These are phyloP conservation scores for Cordylochernes scorpioides DNA, from an alignment of 2,888 invertebrate genomes.

Conservation along the genomic window DNA sequence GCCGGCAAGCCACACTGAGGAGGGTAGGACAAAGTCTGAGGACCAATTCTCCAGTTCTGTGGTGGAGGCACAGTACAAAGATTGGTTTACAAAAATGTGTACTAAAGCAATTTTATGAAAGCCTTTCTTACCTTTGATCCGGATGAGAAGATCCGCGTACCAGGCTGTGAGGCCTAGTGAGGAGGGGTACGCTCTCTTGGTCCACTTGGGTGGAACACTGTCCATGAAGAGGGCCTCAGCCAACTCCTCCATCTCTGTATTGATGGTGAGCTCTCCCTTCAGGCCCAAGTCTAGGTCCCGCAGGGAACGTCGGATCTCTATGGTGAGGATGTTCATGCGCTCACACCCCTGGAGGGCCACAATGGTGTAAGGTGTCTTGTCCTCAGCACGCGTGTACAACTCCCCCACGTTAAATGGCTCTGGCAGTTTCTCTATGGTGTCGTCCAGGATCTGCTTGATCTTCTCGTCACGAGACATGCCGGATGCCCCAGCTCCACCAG, in stretches of 20 bases:
- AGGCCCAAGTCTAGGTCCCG: conserved; percentile 74
- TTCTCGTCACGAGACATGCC: too few relatives aligned
- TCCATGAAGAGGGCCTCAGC: conserved; percentile 75
- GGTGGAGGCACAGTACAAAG: too few relatives aligned
- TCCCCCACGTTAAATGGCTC: conserved; percentile 88
- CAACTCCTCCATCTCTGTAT: conserved; percentile 81
- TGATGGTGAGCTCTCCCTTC: conserved; percentile 84
- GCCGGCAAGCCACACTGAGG: conserved; percentile 85
- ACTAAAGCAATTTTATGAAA: too few relatives aligned
- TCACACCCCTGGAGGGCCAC: conserved; percentile 65
- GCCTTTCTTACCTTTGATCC: conserved; percentile 33
- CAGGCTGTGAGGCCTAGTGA: conserved; percentile 58
- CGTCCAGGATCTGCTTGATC: conserved; percentile 80
- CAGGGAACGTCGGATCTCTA: conserved; percentile 64
- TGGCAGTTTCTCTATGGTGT: conserved; percentile 75
- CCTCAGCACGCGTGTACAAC: conserved; percentile 80
- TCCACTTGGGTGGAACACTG: conserved; percentile 58
- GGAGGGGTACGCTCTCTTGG: conserved; percentile 66
- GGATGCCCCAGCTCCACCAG: conserved; percentile 56
- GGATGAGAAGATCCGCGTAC: conserved; percentile 65
- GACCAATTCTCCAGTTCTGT: conserved; percentile 69
- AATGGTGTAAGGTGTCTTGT: conserved; percentile 80
- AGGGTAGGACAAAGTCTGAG: conserved; percentile 68
- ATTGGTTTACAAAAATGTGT: too few relatives aligned
- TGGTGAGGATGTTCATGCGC: conserved; percentile 71